Conservation (phyloP, 2,797 vertebrate species). For the Oryzias sinensis region DNA sequence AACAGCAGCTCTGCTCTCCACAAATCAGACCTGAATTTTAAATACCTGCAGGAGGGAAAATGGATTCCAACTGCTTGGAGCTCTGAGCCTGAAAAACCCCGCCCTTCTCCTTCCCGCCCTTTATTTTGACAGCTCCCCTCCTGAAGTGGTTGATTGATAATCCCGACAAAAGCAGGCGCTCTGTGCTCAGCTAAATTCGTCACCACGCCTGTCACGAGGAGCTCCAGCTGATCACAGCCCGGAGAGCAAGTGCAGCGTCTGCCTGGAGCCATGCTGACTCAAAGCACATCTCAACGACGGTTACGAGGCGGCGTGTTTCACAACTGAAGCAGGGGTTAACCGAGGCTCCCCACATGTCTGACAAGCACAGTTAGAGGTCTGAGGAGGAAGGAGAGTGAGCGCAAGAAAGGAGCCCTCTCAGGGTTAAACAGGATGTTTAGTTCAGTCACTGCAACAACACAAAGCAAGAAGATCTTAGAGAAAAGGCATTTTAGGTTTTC, state of each 20-base stretch:
- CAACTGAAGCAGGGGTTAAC: neutral
- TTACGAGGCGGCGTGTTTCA: slow-evolving; percentile 4
- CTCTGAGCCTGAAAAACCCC: slow-evolving; percentile 7
- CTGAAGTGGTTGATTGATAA: slow-evolving; percentile 16
- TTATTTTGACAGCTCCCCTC: slow-evolving; percentile 41
- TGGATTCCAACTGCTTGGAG: too few relatives aligned
- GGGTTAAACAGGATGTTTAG: slow-evolving; percentile 26
- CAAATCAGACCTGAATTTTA: slow-evolving; percentile 26
- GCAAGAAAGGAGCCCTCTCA: slow-evolving; percentile 13
- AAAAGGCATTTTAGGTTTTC: too few relatives aligned
- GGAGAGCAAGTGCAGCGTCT: slow-evolving; percentile 1
- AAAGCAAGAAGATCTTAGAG: neutral
- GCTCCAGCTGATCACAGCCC: neutral
- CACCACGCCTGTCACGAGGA: slow-evolving; percentile 15
- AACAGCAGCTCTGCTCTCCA: neutral
- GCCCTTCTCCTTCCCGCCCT: neutral
- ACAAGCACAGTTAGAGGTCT: slow-evolving; percentile 7
- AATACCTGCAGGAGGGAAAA: slow-evolving; percentile 19
- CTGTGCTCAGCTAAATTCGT: slow-evolving; percentile 26
- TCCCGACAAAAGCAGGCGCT: slow-evolving; percentile 30
- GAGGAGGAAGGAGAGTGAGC: slow-evolving; percentile 8
- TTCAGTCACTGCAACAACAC: neutral
- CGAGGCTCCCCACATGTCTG: neutral
- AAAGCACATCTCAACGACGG: slow-evolving; percentile 8
- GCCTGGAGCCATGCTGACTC: slow-evolving; percentile 10